Conservation (phyloP, 1,140 invertebrate species). For the Drusus annulatus region DNA sequence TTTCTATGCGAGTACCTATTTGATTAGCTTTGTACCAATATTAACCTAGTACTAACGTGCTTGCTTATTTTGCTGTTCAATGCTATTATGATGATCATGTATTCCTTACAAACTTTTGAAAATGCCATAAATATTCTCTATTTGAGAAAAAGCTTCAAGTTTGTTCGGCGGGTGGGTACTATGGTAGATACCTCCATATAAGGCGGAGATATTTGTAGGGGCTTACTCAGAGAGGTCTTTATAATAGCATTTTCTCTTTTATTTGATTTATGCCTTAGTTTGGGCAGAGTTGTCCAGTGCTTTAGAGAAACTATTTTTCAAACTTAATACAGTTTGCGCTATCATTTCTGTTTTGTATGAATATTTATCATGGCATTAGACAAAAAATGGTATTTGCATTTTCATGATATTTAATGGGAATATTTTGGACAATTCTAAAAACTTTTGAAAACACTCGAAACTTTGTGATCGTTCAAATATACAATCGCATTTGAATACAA, state of each 20-base stretch:
- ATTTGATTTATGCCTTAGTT: constrained; percentile 53
- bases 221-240: constrained; percentile 38
- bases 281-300: constrained; percentile 56
- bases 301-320: constrained; percentile 57
- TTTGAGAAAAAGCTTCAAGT: too few relatives aligned
- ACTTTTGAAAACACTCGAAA: too few relatives aligned
- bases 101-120: too few relatives aligned
- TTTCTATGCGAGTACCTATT: too few relatives aligned
- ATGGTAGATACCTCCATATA: not conserved
- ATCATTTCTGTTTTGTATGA: constrained; percentile 58
- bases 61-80: too few relatives aligned
- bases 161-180: too few relatives aligned
- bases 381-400: constrained; percentile 37
- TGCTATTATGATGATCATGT: too few relatives aligned
- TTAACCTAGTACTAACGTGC: too few relatives aligned
- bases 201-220: constrained; percentile 32
- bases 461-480: not conserved
- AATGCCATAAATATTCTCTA: too few relatives aligned
- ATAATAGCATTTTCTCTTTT: constrained; percentile 57
- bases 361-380: constrained; percentile 58
- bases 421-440: constrained; percentile 26
- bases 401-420: constrained; percentile 7
- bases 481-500: not conserved
- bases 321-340: constrained; percentile 51
- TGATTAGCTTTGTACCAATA: too few relatives aligned